Conservation (phyloP, 1,140 invertebrate genomes). For the Scaptodrosophila lebanonensis region DNA sequence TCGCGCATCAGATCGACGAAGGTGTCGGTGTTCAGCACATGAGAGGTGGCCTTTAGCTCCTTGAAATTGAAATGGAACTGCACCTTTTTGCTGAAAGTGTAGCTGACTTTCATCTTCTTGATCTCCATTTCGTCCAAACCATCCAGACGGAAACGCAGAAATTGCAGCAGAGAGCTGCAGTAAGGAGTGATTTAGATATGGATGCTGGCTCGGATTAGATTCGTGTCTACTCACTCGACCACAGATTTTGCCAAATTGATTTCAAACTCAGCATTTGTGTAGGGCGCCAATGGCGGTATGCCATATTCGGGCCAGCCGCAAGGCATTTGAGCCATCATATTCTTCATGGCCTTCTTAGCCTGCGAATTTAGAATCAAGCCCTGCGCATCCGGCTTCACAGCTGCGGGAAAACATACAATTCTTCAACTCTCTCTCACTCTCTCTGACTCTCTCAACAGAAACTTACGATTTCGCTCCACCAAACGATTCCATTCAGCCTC, state of each 20-base stretch:
- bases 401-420: conserved; percentile 11
- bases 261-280: conserved; percentile 65
- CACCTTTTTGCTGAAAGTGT: conserved; percentile 72
- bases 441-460: neutral
- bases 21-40: conserved; percentile 55
- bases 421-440: neutral
- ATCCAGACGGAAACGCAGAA: conserved; percentile 70
- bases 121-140: conserved; percentile 60
- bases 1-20: conserved; percentile 49
- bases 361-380: conserved; percentile 64
- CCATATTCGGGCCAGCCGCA: conserved; percentile 67
- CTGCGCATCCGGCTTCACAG: conserved; percentile 35
- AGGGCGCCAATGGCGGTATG: conserved; percentile 66
- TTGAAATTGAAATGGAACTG: conserved; percentile 55
- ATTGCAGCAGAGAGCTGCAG: conserved; percentile 47
- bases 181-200: neutral
- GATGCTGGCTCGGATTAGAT: neutral
- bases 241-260: conserved; percentile 54
- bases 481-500: conserved; percentile 61
- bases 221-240: conserved; percentile 57
- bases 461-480: conserved; percentile 55
- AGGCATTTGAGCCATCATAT: conserved; percentile 52
- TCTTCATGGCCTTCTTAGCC: conserved; percentile 62
- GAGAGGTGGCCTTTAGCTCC: conserved; percentile 48
- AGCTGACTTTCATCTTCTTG: conserved; percentile 67